These are phyloP conservation scores for Platyscapa corneri DNA, from an alignment of 1,140 invertebrate genomes.

Conservation along the genomic window DNA sequence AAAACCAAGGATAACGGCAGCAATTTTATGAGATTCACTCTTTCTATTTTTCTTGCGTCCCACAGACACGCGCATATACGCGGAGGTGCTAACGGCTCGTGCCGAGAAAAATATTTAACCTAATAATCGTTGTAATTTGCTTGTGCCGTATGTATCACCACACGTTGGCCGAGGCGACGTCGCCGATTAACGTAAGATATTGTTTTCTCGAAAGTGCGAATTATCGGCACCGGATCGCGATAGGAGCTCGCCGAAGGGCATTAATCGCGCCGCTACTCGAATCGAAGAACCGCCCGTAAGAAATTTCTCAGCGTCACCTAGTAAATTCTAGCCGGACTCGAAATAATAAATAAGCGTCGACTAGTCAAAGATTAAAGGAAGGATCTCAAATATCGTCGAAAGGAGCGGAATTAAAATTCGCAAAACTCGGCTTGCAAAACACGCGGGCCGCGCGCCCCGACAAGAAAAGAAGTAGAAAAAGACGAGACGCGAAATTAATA, in stretches of 20 bases:
- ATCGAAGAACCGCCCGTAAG: background rate
- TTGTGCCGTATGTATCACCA: too few species aligned
- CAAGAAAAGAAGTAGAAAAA: background rate
- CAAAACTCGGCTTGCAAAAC: background rate
- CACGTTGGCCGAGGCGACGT: too few species aligned
- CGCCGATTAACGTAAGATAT: too few species aligned
- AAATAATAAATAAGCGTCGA: background rate
- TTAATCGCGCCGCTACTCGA: background rate
- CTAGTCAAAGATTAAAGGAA: background rate
- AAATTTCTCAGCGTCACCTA: background rate
- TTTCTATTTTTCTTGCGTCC: background rate
- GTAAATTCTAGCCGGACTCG: too few species aligned
- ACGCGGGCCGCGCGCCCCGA: too few species aligned
- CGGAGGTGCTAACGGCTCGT: background rate
- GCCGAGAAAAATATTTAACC: background rate
- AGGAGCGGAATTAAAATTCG: background rate
- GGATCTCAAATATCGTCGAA: background rate
- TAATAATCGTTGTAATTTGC: background rate
- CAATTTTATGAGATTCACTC: background rate
- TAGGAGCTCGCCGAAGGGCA: too few species aligned
- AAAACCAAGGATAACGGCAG: background rate
- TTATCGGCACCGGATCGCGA: too few species aligned
- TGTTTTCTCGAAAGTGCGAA: too few species aligned
- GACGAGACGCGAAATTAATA: slow-evolving; percentile 26
- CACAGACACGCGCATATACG: too few species aligned